These are phyloP conservation scores for Temnothorax unifasciatus DNA, from an alignment of 2,888 invertebrate species.

Conservation along the genomic window DNA sequence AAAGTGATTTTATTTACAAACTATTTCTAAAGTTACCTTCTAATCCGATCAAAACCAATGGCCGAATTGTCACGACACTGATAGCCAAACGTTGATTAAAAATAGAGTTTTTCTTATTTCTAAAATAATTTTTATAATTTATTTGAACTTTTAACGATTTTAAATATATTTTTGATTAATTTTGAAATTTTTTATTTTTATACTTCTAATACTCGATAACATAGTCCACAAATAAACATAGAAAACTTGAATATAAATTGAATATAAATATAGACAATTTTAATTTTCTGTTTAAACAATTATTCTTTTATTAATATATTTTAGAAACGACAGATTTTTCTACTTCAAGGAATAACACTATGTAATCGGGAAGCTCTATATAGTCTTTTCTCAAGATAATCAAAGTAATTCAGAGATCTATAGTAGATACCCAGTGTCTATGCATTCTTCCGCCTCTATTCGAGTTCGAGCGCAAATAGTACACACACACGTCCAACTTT, in stretches of 20 bases:
- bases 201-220: too few relatives aligned
- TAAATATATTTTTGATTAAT: background rate
- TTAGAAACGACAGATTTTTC: background rate
- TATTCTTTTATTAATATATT: background rate
- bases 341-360: background rate
- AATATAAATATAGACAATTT: background rate
- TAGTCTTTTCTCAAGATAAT: background rate
- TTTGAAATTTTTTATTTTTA: background rate
- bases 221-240: too few relatives aligned
- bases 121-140: background rate
- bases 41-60: too few relatives aligned
- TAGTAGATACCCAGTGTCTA: background rate
- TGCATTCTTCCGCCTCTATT: background rate
- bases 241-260: too few relatives aligned
- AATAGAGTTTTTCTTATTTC: background rate
- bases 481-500: slow-evolving; percentile 8
- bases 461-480: slow-evolving; percentile 23
- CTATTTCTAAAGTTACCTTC: background rate
- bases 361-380: background rate
- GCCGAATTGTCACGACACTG: too few relatives aligned
- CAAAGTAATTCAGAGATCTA: slow-evolving; percentile 5
- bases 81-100: too few relatives aligned
- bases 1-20: background rate
- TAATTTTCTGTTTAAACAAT: background rate
- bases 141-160: background rate